Percentiles rank a stretch among this genome's conserved stretches.
phyloP scores from a whole-genome alignment of 2,113 vertebrate species.

The Thinocorus orbignyianus region DNA sequence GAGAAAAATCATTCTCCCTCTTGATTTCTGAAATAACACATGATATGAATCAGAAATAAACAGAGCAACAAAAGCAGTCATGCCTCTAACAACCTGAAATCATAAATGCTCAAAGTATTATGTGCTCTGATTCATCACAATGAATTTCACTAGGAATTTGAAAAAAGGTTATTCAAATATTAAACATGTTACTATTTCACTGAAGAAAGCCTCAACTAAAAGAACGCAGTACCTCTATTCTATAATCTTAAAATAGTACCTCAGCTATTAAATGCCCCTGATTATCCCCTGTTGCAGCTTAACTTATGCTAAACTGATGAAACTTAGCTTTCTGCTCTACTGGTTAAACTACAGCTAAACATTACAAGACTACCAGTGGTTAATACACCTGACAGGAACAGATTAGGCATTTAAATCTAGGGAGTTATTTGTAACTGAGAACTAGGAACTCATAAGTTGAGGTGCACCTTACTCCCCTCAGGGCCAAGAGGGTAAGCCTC shows the following conservation, averaged over 20 bases:
- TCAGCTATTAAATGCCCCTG: background rate
- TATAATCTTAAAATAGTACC: background rate
- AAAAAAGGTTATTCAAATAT: slow-evolving; percentile 9
- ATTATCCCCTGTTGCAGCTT: background rate
- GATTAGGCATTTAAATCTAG: background rate
- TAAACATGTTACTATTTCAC: background rate
- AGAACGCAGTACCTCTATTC: background rate
- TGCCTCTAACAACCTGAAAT: background rate
- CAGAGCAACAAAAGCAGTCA: background rate
- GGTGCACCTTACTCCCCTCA: background rate
- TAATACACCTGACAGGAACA: background rate
- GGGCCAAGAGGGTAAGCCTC: background rate
- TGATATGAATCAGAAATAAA: slow-evolving; percentile 14
- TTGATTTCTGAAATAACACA: background rate
- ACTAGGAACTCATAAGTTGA: background rate
- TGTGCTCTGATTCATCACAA: slow-evolving; percentile 6
- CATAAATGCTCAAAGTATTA: background rate
- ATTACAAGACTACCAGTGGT: background rate
- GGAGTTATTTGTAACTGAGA: background rate
- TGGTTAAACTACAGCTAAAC: background rate
- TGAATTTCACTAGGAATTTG: background rate
- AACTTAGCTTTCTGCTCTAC: background rate
- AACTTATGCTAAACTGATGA: background rate
- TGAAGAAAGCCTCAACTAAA: background rate
- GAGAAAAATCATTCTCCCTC: background rate